Percentiles rank a stretch among this genome's conserved stretches.
Evolutionary conservation across 2,888 invertebrate genomes (phyloP).

Genomic region (Sthenelais limicola): DNA sequence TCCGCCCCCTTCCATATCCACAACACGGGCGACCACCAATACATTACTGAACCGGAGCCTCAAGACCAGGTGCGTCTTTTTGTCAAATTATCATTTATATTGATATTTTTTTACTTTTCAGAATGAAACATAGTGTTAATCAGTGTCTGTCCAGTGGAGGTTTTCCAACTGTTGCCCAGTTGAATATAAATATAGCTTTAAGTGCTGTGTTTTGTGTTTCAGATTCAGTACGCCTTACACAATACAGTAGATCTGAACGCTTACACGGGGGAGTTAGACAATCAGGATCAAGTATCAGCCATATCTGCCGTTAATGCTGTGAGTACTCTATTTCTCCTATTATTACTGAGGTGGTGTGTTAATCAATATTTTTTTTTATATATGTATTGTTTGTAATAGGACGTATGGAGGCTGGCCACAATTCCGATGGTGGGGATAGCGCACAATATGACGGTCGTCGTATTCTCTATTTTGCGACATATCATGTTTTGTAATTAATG

Average conservation of each 20-base stretch:
- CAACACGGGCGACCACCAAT: neutral
- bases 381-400: neutral
- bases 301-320: neutral
- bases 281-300: neutral
- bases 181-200: too few relatives aligned
- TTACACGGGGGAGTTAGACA: slow-evolving; percentile 7
- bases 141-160: too few relatives aligned
- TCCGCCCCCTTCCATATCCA: neutral
- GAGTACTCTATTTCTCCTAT: slow-evolving; percentile 4
- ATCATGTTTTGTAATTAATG: too few relatives aligned
- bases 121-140: too few relatives aligned
- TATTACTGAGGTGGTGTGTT: neutral
- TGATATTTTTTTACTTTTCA: too few relatives aligned
- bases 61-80: slow-evolving; percentile 16
- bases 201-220: too few relatives aligned
- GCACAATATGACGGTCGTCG: too few relatives aligned
- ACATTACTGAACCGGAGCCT: slow-evolving; percentile 19
- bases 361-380: neutral
- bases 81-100: too few relatives aligned
- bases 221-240: neutral
- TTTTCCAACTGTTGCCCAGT: too few relatives aligned
- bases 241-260: slow-evolving; percentile 8
- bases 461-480: too few relatives aligned
- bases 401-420: too few relatives aligned
- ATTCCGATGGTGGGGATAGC: too few relatives aligned